phyloP scores from a whole-genome alignment of 2,113 vertebrate genomes.

The Toxostoma redivivum region DNA sequence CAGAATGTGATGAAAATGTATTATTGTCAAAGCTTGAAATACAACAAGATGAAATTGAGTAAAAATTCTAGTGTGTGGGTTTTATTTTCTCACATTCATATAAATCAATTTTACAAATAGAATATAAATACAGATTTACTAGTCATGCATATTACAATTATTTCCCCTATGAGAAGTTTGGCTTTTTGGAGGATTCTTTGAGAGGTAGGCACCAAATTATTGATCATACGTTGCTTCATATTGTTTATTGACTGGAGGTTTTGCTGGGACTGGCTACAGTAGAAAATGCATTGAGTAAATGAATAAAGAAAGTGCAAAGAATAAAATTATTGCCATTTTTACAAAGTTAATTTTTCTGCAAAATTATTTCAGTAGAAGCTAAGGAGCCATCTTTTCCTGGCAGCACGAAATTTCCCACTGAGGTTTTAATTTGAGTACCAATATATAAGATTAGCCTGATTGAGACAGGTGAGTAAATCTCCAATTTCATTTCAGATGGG shows the following conservation, averaged over 20 bases:
- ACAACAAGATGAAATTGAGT: not conserved
- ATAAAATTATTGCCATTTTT: not conserved
- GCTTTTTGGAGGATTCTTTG: not conserved
- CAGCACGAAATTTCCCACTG: not conserved
- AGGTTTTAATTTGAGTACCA: not conserved
- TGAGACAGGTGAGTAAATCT: not conserved
- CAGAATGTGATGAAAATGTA: not conserved
- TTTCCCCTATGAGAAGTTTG: not conserved
- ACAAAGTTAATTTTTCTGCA: not conserved
- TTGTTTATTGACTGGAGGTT: not conserved
- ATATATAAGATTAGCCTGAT: not conserved
- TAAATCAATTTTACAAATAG: not conserved
- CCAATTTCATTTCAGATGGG: not conserved
- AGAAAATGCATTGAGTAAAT: not conserved
- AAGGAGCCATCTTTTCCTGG: not conserved
- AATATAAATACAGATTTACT: not conserved
- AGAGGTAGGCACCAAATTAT: not conserved
- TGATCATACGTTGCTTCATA: not conserved
- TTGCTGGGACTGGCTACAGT: not conserved
- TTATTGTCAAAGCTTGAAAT: not conserved
- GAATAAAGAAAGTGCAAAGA: not conserved
- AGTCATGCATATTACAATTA: not conserved
- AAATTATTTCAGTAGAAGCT: not conserved
- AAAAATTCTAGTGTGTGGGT: not conserved
- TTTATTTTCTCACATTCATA: not conserved